These are phyloP conservation scores for Melanotaenia parkinsoni DNA, from an alignment of 2,797 vertebrate species.

Conservation along the genomic window DNA sequence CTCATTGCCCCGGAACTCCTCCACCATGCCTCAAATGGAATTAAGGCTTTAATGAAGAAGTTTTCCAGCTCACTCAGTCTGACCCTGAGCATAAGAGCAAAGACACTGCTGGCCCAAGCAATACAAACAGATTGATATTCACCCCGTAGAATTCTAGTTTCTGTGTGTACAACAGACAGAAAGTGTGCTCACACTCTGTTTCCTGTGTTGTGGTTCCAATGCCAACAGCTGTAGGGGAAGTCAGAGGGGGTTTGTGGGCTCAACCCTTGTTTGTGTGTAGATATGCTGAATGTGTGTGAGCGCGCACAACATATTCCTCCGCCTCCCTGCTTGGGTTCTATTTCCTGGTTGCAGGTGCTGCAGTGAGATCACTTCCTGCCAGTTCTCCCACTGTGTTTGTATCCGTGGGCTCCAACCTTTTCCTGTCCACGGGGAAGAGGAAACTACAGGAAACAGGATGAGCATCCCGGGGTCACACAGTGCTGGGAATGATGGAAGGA, in stretches of 20 bases:
- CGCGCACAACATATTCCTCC: slow-evolving; percentile 33
- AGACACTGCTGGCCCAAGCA: not conserved
- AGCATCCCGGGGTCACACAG: slow-evolving; percentile 79
- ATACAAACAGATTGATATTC: not conserved
- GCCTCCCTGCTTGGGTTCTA: slow-evolving; percentile 62
- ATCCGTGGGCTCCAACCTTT: slow-evolving; percentile 73
- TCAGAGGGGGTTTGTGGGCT: slow-evolving; percentile 57
- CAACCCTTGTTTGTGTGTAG: slow-evolving; percentile 43
- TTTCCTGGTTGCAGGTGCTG: slow-evolving; percentile 83
- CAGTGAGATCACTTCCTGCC: slow-evolving; percentile 84
- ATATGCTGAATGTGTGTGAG: slow-evolving; percentile 26
- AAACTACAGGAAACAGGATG: slow-evolving; percentile 84
- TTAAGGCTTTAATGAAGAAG: slow-evolving; percentile 54
- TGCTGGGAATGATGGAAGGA: slow-evolving; percentile 61
- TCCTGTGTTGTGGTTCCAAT: slow-evolving; percentile 76
- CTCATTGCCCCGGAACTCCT: slow-evolving; percentile 4
- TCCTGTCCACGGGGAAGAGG: slow-evolving; percentile 78
- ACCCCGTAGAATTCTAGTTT: slow-evolving; percentile 16
- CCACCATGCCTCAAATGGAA: slow-evolving; percentile 43
- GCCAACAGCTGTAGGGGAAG: slow-evolving; percentile 82
- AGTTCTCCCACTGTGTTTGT: slow-evolving; percentile 42
- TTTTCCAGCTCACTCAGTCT: slow-evolving; percentile 43
- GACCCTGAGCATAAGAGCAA: slow-evolving; percentile 19
- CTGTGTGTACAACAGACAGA: slow-evolving; percentile 32
- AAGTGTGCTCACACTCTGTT: slow-evolving; percentile 58